A percentile compares a stretch with the other conserved stretches of the same genome.
These are phyloP conservation scores for Resseliella maxima DNA, from an alignment of 2,888 invertebrate genomes.

Conservation along the genomic window DNA sequence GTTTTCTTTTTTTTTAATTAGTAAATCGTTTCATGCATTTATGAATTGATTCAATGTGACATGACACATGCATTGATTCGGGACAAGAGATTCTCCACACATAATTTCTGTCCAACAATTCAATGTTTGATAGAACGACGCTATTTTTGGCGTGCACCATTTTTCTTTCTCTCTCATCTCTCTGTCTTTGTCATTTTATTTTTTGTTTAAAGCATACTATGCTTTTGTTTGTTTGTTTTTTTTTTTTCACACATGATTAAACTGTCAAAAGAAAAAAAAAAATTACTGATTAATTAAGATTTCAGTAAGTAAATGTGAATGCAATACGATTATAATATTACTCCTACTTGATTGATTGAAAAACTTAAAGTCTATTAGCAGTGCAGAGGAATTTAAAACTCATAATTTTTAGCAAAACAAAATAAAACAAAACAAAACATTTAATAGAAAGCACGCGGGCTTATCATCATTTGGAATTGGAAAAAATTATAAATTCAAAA, in stretches of 20 bases:
- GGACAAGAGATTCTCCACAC: conserved; percentile 7
- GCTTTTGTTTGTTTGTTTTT: neutral
- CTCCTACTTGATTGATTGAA: neutral
- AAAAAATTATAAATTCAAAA: too few relatives aligned
- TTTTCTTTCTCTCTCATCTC: neutral
- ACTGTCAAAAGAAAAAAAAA: too few relatives aligned
- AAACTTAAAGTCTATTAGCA: conserved; percentile 39
- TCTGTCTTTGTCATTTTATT: neutral
- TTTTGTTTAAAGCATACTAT: too few relatives aligned
- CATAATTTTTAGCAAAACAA: too few relatives aligned
- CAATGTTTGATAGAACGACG: neutral
- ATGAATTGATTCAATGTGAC: neutral
- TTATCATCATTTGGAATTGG: too few relatives aligned
- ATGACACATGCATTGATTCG: neutral
- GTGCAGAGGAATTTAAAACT: conserved; percentile 45
- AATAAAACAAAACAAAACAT: too few relatives aligned
- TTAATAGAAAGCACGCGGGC: too few relatives aligned
- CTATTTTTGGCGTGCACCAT: neutral
- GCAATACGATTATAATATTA: conserved; percentile 41
- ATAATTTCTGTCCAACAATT: neutral
- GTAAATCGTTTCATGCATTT: neutral
- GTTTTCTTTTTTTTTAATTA: neutral
- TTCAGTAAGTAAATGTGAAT: conserved; percentile 46
- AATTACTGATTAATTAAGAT: neutral
- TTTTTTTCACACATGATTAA: neutral